These are phyloP conservation scores for Rhagoletis zephyria DNA, from an alignment of 1,140 invertebrate species.

Conservation along the genomic window DNA sequence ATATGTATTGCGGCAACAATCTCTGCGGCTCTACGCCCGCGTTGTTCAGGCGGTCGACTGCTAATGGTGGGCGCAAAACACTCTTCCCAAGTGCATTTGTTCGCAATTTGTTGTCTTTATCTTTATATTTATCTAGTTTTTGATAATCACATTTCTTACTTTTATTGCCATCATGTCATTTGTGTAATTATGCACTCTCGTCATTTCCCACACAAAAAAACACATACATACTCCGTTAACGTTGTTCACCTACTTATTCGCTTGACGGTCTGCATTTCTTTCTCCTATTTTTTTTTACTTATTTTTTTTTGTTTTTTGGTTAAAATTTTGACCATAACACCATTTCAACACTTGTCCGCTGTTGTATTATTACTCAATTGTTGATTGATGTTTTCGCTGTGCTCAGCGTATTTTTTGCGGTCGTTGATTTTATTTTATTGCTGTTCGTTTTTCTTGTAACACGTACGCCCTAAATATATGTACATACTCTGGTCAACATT, in stretches of 20 bases:
- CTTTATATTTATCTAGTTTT: background rate
- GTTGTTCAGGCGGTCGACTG: background rate
- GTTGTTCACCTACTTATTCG: background rate
- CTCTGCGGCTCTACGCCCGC: background rate
- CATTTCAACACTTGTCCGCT: slow-evolving; percentile 16
- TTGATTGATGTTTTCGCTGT: slow-evolving; percentile 44
- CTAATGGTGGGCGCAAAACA: background rate
- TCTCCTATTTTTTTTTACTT: background rate
- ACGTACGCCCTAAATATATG: background rate
- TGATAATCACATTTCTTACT: too few relatives aligned
- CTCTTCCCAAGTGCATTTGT: background rate
- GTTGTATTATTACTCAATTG: background rate
- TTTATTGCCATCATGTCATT: background rate
- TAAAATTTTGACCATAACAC: background rate
- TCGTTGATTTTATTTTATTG: background rate
- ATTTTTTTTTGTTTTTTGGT: background rate
- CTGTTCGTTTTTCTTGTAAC: background rate
- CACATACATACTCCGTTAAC: too few relatives aligned
- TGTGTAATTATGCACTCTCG: background rate
- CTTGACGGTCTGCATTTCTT: background rate
- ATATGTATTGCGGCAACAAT: too few relatives aligned
- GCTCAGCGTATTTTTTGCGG: background rate
- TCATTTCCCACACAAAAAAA: background rate
- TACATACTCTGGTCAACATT: background rate
- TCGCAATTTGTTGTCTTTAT: background rate